Conservation (phyloP, 2,113 vertebrate genomes). For the Triplophysa dalaica region DNA sequence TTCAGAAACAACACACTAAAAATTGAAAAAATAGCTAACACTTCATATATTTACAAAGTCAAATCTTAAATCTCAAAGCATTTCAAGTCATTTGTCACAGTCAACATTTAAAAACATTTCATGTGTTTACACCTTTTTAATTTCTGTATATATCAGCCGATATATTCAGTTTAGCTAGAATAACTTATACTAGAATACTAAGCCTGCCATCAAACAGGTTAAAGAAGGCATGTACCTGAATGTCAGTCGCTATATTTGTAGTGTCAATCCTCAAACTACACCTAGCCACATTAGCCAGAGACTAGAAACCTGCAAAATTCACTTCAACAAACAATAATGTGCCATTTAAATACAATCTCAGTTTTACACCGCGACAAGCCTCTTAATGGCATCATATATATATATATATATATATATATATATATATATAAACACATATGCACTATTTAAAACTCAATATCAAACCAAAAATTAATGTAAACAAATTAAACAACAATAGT, state of each 20-base stretch:
- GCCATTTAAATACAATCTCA: not conserved
- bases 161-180: not conserved
- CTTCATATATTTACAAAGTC: conserved; percentile 32
- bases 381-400: not conserved
- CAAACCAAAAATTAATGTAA: conserved; percentile 7
- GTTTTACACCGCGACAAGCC: not conserved
- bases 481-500: not conserved
- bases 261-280: not conserved
- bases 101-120: conserved; percentile 19
- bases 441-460: not conserved
- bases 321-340: conserved; percentile 1
- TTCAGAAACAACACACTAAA: conserved; percentile 6
- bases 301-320: not conserved
- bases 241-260: not conserved
- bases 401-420: too few species aligned
- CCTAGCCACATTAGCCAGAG: not conserved
- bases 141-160: too few species aligned
- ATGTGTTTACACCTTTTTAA: not conserved
- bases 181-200: not conserved
- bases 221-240: not conserved
- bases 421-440: too few species aligned
- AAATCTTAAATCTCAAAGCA: conserved; percentile 28
- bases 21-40: conserved; percentile 35
- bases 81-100: conserved; percentile 6
- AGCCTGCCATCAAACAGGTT: not conserved